phyloP scores from a whole-genome alignment of 2,113 vertebrate species.

The Agelaius tricolor region DNA sequence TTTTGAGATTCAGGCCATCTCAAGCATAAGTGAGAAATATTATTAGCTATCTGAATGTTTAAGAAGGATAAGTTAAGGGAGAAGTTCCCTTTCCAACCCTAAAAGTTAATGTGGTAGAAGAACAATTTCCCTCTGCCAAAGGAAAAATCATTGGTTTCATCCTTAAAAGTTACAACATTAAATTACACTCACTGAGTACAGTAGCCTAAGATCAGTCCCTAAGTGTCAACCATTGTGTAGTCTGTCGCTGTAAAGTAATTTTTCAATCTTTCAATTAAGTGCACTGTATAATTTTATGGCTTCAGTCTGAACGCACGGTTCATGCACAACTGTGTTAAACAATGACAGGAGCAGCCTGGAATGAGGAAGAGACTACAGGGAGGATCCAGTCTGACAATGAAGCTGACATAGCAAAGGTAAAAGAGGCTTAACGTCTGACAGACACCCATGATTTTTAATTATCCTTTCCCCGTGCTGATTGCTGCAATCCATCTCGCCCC shows the following conservation, averaged over 20 bases:
- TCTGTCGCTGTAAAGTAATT: conserved; percentile 31
- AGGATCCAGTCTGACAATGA: conserved; percentile 41
- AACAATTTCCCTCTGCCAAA: conserved; percentile 3
- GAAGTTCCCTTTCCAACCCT: background rate
- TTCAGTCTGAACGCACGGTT: background rate
- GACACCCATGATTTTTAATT: conserved; percentile 47
- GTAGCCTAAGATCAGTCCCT: conserved; percentile 22
- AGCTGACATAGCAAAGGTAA: conserved; percentile 17
- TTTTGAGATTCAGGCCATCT: background rate
- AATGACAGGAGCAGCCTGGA: conserved; percentile 44
- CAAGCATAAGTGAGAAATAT: background rate
- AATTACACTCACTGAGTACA: background rate
- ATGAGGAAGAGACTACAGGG: conserved; percentile 44
- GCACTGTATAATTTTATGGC: conserved; percentile 37
- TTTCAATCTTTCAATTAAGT: conserved; percentile 57
- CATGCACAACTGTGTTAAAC: conserved; percentile 38
- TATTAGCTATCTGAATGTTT: background rate
- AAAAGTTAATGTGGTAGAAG: conserved; percentile 40
- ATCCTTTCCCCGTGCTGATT: background rate
- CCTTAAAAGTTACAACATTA: conserved; percentile 10
- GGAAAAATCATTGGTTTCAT: conserved; percentile 33
- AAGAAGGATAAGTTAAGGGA: background rate
- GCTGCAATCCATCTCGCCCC: background rate
- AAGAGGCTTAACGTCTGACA: conserved; percentile 10
- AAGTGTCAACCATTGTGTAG: conserved; percentile 37